Conservation (phyloP, 2,888 invertebrate species). For the Hydropsyche betteni region DNA sequence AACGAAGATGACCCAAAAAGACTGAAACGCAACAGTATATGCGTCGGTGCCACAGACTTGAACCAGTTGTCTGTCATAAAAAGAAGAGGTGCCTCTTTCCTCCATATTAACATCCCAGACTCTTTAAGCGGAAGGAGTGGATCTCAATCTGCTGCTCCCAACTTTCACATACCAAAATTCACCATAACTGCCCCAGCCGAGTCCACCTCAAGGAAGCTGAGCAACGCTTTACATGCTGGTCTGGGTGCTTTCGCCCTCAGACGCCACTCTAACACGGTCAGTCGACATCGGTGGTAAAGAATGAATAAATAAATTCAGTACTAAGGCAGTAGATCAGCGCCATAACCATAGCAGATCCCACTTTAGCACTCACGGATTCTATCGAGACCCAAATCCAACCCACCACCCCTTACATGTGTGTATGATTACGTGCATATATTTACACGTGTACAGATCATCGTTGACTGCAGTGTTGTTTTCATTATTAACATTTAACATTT, state of each 20-base stretch:
- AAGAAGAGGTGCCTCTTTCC: conserved; percentile 68
- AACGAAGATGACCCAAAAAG: conserved; percentile 57
- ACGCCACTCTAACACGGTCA: conserved; percentile 75
- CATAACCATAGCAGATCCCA: conserved; percentile 11
- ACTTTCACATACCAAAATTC: conserved; percentile 66
- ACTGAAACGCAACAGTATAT: conserved; percentile 62
- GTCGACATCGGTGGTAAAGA: conserved; percentile 55
- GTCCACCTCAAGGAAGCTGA: conserved; percentile 62
- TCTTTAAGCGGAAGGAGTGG: conserved; percentile 55
- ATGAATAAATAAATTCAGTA: conserved; percentile 1
- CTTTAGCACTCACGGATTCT: neutral
- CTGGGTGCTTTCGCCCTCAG: conserved; percentile 75
- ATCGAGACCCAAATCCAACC: neutral
- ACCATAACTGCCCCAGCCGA: conserved; percentile 67
- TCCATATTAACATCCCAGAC: conserved; percentile 68
- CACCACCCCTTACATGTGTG: neutral
- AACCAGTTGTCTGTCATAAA: conserved; percentile 56
- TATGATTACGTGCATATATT: conserved; percentile 21
- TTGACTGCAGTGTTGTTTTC: too few species aligned
- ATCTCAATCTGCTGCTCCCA: conserved; percentile 63
- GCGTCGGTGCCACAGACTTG: conserved; percentile 55
- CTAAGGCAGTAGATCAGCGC: conserved; percentile 22
- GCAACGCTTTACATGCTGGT: conserved; percentile 61
- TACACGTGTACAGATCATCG: too few species aligned
- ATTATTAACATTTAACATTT: too few species aligned